phyloP scores from a whole-genome alignment of 2,888 invertebrate species.

The Nesidiocoris tenuis region DNA sequence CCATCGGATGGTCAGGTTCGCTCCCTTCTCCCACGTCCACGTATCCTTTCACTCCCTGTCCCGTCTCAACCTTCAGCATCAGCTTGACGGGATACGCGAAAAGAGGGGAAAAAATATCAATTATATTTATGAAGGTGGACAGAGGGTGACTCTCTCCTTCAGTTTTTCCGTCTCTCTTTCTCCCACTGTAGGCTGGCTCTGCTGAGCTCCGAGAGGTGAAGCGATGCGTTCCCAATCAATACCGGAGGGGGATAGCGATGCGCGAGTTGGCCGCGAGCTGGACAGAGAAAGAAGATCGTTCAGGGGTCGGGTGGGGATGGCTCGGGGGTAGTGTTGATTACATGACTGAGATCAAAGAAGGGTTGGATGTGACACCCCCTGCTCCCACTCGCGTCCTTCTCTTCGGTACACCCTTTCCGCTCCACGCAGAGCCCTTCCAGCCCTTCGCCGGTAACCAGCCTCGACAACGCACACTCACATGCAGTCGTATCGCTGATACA shows the following conservation, averaged over 20 bases:
- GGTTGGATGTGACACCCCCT: conserved; percentile 41
- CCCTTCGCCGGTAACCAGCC: not conserved
- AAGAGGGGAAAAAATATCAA: conserved; percentile 44
- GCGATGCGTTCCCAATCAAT: conserved; percentile 43
- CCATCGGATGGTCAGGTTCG: not conserved
- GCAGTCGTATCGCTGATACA: conserved; percentile 33
- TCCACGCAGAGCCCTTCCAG: not conserved
- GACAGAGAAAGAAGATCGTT: not conserved
- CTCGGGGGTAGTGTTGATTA: conserved; percentile 40
- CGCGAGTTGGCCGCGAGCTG: not conserved
- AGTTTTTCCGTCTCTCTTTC: not conserved
- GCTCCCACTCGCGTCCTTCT: not conserved
- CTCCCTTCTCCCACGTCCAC: not conserved
- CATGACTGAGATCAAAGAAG: conserved; percentile 46
- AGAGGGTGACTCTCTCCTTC: conserved; percentile 21
- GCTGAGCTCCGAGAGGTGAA: conserved; percentile 4
- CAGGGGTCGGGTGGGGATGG: not conserved
- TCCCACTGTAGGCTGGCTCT: not conserved
- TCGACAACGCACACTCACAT: not conserved
- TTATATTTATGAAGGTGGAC: conserved; percentile 45
- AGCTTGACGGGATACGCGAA: conserved; percentile 22
- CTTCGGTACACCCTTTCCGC: not conserved
- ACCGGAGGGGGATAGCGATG: conserved; percentile 1
- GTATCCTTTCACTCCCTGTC: not conserved
- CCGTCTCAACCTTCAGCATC: not conserved